Percentiles rank a stretch among this genome's conserved stretches.
Evolutionary conservation across 2,113 vertebrate genomes (phyloP).

Genomic region (Gadus chalcogrammus): DNA sequence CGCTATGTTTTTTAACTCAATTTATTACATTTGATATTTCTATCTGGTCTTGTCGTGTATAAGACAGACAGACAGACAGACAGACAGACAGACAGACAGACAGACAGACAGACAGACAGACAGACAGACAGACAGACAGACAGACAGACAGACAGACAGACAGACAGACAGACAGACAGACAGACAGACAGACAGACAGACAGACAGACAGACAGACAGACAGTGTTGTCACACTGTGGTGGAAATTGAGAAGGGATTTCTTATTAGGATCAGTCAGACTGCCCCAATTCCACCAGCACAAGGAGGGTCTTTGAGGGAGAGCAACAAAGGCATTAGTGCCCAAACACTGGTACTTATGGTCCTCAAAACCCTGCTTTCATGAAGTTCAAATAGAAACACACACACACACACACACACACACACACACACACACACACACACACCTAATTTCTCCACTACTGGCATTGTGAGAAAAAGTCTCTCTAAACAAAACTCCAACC

Average conservation of each 20-base stretch:
- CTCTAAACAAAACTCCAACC: not conserved
- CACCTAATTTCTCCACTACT: constrained; percentile 17
- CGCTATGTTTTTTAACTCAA: no score
- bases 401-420: no score
- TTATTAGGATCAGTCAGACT: constrained; percentile 71
- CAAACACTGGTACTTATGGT: constrained; percentile 43
- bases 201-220: constrained; percentile 7
- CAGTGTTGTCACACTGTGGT: constrained; percentile 12
- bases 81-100: no score
- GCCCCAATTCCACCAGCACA: constrained; percentile 67
- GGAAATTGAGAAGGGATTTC: constrained; percentile 64
- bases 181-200: constrained; percentile 12
- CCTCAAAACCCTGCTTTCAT: constrained; percentile 30
- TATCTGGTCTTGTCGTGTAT: not conserved
- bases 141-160: no score
- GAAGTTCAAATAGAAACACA: not conserved
- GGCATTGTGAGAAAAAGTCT: constrained; percentile 22
- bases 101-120: no score
- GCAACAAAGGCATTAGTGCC: constrained; percentile 62
- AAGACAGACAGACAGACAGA: not conserved
- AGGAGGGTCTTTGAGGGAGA: constrained; percentile 61
- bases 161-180: not conserved
- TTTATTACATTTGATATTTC: no score
- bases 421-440: constrained; percentile 1
- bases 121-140: no score